Percentiles rank a stretch among this genome's conserved stretches.
These are phyloP conservation scores for Nibea coibor DNA, from an alignment of 2,113 vertebrate genomes.

Conservation along the genomic window DNA sequence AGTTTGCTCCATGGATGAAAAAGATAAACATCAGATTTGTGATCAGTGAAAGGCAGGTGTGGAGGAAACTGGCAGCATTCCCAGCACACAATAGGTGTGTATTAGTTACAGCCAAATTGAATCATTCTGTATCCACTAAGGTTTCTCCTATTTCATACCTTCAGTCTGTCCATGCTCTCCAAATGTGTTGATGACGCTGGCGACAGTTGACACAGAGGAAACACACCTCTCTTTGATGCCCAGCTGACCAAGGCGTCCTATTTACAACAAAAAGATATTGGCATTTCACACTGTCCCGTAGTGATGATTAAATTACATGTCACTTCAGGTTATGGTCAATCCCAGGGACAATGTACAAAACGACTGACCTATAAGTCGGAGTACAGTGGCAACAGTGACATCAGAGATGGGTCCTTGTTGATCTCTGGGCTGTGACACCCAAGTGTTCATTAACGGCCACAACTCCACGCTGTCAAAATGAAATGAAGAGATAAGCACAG, in stretches of 20 bases:
- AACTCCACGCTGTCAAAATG: slow-evolving; percentile 87
- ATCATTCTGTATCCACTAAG: not conserved
- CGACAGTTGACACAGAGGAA: slow-evolving; percentile 88
- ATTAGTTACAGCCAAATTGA: not conserved
- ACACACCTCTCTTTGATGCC: slow-evolving; percentile 90
- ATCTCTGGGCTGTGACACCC: slow-evolving; percentile 89
- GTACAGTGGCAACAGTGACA: slow-evolving; percentile 85
- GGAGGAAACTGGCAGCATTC: not conserved
- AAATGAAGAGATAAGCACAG: not conserved
- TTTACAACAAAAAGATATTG: slow-evolving; percentile 29
- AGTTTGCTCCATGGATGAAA: not conserved
- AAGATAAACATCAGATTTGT: not conserved
- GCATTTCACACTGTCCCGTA: not conserved
- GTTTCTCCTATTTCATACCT: slow-evolving; percentile 83
- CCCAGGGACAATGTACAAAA: not conserved
- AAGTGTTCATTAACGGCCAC: slow-evolving; percentile 95
- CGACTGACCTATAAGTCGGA: slow-evolving; percentile 92
- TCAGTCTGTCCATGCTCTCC: slow-evolving; percentile 89
- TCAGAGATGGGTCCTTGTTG: slow-evolving; percentile 82
- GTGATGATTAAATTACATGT: not conserved
- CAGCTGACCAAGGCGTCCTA: slow-evolving; percentile 91
- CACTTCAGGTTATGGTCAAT: not conserved
- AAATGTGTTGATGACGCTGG: slow-evolving; percentile 90
- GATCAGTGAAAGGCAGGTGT: not conserved
- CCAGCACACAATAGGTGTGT: not conserved